phyloP scores from a whole-genome alignment of 2,797 vertebrate species.

The Notolabrus celidotus region DNA sequence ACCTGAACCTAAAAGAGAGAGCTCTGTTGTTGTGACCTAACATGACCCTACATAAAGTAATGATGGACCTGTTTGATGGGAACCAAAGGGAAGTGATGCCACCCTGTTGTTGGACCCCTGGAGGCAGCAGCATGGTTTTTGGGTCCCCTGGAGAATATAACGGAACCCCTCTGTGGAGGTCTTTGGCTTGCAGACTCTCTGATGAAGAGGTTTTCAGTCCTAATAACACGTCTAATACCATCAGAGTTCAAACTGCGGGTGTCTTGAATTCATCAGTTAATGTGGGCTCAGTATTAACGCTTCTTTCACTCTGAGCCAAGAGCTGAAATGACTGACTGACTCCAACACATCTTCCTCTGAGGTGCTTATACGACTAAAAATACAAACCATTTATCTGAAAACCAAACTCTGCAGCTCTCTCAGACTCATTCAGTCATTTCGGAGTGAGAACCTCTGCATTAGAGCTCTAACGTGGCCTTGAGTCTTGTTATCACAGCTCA shows the following conservation, averaged over 20 bases:
- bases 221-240: neutral
- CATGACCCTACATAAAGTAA: no score
- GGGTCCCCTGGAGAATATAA: neutral
- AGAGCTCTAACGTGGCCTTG: conserved; percentile 25
- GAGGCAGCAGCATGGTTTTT: no score
- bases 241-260: neutral
- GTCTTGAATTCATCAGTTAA: neutral
- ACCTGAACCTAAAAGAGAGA: no score
- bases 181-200: no score
- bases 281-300: no score
- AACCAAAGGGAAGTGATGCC: no score
- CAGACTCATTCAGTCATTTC: neutral
- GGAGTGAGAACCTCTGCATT: conserved; percentile 2
- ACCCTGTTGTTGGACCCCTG: no score
- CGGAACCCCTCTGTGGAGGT: accelerated
- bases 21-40: no score
- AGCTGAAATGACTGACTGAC: neutral
- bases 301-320: neutral
- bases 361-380: neutral
- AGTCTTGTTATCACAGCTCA: conserved; percentile 24
- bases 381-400: neutral
- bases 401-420: neutral
- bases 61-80: no score
- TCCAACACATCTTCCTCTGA: neutral
- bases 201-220: neutral